Percentiles rank a stretch among this genome's conserved stretches.
Evolutionary conservation across 1,140 invertebrate genomes (phyloP).

Genomic region (Lithobius niger): DNA sequence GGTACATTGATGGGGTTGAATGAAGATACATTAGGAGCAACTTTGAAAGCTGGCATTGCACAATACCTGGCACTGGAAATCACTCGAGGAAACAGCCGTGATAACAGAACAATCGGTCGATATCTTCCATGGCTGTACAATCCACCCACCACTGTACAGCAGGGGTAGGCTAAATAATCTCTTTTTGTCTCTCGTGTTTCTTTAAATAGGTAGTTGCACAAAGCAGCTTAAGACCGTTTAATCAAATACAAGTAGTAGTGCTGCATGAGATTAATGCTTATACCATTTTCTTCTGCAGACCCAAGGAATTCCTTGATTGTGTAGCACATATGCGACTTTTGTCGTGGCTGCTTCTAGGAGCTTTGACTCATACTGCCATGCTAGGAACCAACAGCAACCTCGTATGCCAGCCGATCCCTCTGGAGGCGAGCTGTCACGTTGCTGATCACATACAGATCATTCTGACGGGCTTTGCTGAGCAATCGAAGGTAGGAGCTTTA

Average conservation of each 20-base stretch:
- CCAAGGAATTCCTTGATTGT: conserved; percentile 89
- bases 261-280: conserved; percentile 13
- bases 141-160: conserved; percentile 65
- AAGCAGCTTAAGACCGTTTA: neutral
- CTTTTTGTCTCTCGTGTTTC: no score
- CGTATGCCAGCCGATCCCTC: conserved; percentile 72
- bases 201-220: neutral
- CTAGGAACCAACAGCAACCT: conserved; percentile 27
- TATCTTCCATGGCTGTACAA: conserved; percentile 88
- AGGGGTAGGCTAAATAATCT: conserved; percentile 44
- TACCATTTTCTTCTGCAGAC: conserved; percentile 43
- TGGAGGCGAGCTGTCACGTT: conserved; percentile 89
- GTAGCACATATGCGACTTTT: conserved; percentile 84
- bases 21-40: conserved; percentile 88
- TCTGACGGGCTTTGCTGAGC: conserved; percentile 90
- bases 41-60: conserved; percentile 86
- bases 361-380: conserved; percentile 72
- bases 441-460: conserved; percentile 91
- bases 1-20: conserved; percentile 63
- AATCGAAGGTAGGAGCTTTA: conserved; percentile 60
- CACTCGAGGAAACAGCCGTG: conserved; percentile 65
- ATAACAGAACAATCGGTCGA: conserved; percentile 64
- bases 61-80: conserved; percentile 92
- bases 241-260: neutral
- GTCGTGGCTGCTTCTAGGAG: conserved; percentile 90